A percentile compares a stretch with the other conserved stretches of the same genome.
Evolutionary conservation across 1,140 invertebrate genomes (phyloP).

Genomic region (Hormaphis cornu): DNA sequence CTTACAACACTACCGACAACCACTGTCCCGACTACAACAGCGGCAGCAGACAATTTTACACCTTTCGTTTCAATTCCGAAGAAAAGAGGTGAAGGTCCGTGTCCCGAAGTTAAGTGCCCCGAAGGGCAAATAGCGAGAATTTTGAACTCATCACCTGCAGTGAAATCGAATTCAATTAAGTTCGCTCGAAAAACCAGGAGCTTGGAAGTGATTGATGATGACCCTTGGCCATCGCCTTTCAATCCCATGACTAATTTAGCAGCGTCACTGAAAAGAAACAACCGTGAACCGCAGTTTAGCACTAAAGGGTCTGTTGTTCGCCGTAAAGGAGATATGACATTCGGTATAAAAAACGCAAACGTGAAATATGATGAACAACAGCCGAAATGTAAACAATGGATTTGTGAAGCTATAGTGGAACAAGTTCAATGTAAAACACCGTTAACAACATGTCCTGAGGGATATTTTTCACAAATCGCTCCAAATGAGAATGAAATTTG

Average conservation of each 20-base stretch:
- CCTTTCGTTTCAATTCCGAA: neutral
- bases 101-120: slow-evolving; percentile 33
- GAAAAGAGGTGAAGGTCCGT: neutral
- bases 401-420: slow-evolving; percentile 13
- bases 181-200: slow-evolving; percentile 9
- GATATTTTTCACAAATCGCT: slow-evolving; percentile 15
- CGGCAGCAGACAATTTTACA: neutral
- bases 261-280: neutral
- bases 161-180: neutral
- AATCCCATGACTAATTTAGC: slow-evolving; percentile 19
- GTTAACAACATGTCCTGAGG: neutral
- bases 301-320: slow-evolving; percentile 2
- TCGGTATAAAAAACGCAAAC: neutral
- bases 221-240: slow-evolving; percentile 19
- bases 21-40: slow-evolving; percentile 34
- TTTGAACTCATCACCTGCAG: neutral
- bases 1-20: slow-evolving; percentile 33
- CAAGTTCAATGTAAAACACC: slow-evolving; percentile 15
- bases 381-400: slow-evolving; percentile 27
- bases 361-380: neutral
- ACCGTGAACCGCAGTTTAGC: slow-evolving; percentile 8
- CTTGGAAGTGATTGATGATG: neutral
- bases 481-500: slow-evolving; percentile 36
- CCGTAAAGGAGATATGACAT: neutral
- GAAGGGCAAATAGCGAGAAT: slow-evolving; percentile 32